A percentile compares a stretch with the other conserved stretches of the same genome.
These are phyloP conservation scores for Hycleus cichorii DNA, from an alignment of 1,140 invertebrate species.

Conservation along the genomic window DNA sequence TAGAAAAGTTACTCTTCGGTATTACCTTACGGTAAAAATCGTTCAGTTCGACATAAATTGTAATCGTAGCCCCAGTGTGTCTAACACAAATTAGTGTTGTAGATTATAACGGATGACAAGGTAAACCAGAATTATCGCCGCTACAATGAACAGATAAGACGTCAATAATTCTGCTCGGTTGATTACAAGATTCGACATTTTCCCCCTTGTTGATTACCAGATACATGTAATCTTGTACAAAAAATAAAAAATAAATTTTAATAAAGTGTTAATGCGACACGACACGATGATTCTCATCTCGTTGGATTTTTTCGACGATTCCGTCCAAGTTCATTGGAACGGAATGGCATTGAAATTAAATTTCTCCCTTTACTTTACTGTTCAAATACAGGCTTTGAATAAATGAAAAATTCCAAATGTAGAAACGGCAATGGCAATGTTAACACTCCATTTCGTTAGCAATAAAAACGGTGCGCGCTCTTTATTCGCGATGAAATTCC, in stretches of 20 bases:
- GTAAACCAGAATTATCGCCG: neutral
- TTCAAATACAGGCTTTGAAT: conserved; percentile 2
- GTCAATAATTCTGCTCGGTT: conserved; percentile 1
- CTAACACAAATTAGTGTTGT: neutral
- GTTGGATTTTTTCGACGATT: too few relatives aligned
- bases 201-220: neutral
- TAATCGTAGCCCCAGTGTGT: too few relatives aligned
- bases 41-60: too few relatives aligned
- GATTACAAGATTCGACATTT: neutral
- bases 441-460: conserved; percentile 8
- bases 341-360: conserved; percentile 6
- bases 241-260: conserved; percentile 6
- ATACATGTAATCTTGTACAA: neutral
- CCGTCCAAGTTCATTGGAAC: neutral
- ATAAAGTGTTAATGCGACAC: neutral
- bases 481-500: neutral
- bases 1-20: too few relatives aligned
- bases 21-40: too few relatives aligned
- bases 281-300: neutral
- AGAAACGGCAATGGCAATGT: neutral
- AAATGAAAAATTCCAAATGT: conserved; percentile 6
- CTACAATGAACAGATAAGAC: conserved; percentile 1
- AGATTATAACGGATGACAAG: conserved; percentile 3
- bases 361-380: neutral
- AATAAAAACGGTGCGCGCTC: conserved; percentile 4